Evolutionary conservation across 2,888 invertebrate species (phyloP).

Genomic region (Polydrusus tereticollis): DNA sequence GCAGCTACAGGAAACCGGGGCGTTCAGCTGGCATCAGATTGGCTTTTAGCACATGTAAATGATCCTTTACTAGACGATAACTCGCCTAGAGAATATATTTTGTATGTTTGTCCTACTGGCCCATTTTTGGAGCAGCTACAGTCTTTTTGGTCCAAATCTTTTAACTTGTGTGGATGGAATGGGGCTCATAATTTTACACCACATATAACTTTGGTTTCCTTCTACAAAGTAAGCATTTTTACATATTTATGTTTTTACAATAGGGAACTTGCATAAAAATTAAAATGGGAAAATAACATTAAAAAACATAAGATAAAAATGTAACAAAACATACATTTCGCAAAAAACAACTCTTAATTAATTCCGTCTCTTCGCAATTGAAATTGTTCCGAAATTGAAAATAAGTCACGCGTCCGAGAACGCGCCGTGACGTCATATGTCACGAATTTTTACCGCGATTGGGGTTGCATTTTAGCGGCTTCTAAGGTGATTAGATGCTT

Average conservation of each 20-base stretch:
- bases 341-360: too few species aligned
- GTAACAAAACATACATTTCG: too few species aligned
- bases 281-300: too few species aligned
- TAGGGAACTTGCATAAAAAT: too few species aligned
- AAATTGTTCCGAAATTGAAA: too few species aligned
- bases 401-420: too few species aligned
- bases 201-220: slow-evolving; percentile 90
- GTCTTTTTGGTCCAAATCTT: slow-evolving; percentile 84
- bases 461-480: too few species aligned
- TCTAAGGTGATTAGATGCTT: too few species aligned
- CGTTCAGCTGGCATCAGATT: slow-evolving; percentile 90
- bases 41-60: slow-evolving; percentile 90
- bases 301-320: too few species aligned
- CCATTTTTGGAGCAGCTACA: slow-evolving; percentile 79
- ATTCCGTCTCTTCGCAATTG: too few species aligned
- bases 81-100: slow-evolving; percentile 85
- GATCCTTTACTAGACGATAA: slow-evolving; percentile 84
- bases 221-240: slow-evolving; percentile 78
- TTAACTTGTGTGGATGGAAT: slow-evolving; percentile 84
- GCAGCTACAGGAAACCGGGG: slow-evolving; percentile 91
- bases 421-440: too few species aligned
- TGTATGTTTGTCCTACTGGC: slow-evolving; percentile 89
- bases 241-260: not conserved
- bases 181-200: slow-evolving; percentile 92
- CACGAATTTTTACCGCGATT: too few species aligned